phyloP scores from a whole-genome alignment of 2,797 vertebrate species.

The Lepus oiostolus region DNA sequence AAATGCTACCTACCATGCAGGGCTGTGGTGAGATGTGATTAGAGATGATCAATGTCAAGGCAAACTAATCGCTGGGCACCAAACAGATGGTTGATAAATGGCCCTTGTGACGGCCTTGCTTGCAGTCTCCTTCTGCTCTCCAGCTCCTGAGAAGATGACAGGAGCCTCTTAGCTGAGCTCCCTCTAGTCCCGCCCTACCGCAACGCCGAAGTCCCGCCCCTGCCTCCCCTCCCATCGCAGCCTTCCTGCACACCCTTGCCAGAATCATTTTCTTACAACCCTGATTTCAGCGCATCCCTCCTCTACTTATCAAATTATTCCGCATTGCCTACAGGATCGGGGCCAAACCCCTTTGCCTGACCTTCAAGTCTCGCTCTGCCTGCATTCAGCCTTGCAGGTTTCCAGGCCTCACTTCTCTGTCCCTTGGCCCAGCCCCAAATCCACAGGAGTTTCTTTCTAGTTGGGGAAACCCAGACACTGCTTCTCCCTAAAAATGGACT shows the following conservation, averaged over 20 bases:
- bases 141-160: conserved; percentile 39
- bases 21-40: background rate
- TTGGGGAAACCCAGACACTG: background rate
- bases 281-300: conserved; percentile 38
- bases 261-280: conserved; percentile 63
- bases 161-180: conserved; percentile 10
- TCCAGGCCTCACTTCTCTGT: conserved; percentile 5
- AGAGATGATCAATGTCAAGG: conserved; percentile 33
- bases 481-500: background rate
- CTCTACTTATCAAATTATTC: conserved; percentile 58
- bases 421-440: background rate
- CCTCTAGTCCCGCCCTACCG: background rate
- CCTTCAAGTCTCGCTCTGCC: conserved; percentile 31
- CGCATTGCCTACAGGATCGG: conserved; percentile 1
- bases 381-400: background rate
- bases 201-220: background rate
- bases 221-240: background rate
- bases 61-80: conserved; percentile 2
- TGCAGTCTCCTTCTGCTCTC: conserved; percentile 19
- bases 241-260: conserved; percentile 3
- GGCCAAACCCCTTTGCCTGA: conserved; percentile 50
- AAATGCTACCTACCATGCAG: conserved; percentile 24
- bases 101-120: background rate
- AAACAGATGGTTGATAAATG: conserved; percentile 41
- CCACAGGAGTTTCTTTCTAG: background rate